A percentile compares a stretch with the other conserved stretches of the same genome.
Evolutionary conservation across 2,113 vertebrate genomes (phyloP).

Genomic region (Myxocyprinus asiaticus): DNA sequence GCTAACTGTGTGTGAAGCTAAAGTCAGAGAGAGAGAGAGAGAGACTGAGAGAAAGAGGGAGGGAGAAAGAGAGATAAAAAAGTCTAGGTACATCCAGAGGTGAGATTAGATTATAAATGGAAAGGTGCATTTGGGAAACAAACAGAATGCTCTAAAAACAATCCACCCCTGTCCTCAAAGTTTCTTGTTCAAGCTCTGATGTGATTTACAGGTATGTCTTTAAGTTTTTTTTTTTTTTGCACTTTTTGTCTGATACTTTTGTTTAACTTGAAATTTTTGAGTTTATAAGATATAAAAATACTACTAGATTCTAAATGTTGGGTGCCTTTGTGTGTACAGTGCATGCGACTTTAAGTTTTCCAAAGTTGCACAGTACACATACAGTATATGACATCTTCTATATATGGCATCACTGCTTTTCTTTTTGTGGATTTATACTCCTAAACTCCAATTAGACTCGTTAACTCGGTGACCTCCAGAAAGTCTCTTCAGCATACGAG

Average conservation of each 20-base stretch:
- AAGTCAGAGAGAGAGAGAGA: conserved; percentile 22
- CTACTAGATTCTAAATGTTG: too few species aligned
- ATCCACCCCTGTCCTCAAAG: not conserved
- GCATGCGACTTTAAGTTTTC: too few species aligned
- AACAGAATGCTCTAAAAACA: conserved; percentile 17
- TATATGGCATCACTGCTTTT: too few species aligned
- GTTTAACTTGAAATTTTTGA: too few species aligned
- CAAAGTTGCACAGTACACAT: too few species aligned
- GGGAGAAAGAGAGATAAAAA: not conserved
- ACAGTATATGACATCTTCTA: too few species aligned
- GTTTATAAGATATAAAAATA: too few species aligned
- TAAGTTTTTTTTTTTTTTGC: conserved; percentile 2
- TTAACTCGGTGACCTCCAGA: not conserved
- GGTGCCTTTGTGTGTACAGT: too few species aligned
- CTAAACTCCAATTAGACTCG: too few species aligned
- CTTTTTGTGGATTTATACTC: too few species aligned
- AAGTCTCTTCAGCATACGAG: not conserved
- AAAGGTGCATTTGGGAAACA: conserved; percentile 40
- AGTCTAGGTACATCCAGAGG: conserved; percentile 5
- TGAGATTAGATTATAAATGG: conserved; percentile 44
- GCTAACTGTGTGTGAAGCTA: not conserved
- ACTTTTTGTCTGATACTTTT: not conserved
- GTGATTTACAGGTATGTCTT: not conserved
- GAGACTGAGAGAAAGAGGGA: too few species aligned
- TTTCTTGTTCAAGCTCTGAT: conserved; percentile 19